Conservation (phyloP, 2,113 vertebrate species). For the Taurulus bubalis region DNA sequence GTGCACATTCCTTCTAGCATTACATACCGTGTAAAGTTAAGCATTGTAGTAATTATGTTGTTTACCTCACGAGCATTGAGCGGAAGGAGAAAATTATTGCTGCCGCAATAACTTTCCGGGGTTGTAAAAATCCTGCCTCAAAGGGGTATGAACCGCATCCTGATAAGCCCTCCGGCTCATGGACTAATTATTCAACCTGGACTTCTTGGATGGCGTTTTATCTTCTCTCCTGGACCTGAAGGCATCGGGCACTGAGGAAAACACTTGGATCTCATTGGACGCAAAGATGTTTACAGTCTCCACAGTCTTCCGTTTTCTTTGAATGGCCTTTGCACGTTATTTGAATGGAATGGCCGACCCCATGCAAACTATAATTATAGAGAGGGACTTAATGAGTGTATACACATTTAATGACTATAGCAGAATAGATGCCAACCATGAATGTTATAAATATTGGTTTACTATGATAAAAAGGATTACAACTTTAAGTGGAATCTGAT, state of each 20-base stretch:
- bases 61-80: conserved; percentile 12
- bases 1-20: background rate
- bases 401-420: background rate
- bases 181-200: background rate
- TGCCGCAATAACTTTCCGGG: background rate
- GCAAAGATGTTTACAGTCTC: conserved; percentile 26
- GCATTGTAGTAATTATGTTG: conserved; percentile 1
- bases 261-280: conserved; percentile 2
- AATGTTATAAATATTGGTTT: background rate
- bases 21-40: background rate
- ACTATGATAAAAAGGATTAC: background rate
- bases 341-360: background rate
- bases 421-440: background rate
- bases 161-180: conserved; percentile 9
- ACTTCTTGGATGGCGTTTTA: conserved; percentile 23
- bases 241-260: conserved; percentile 17
- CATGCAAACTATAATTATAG: background rate
- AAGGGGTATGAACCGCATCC: background rate
- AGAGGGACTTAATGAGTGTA: background rate
- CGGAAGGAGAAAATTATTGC: background rate
- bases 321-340: background rate
- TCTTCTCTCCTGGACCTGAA: conserved; percentile 1
- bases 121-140: conserved; percentile 11
- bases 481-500: conserved; percentile 10
- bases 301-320: conserved; percentile 15